phyloP scores from a whole-genome alignment of 2,888 invertebrate genomes.

The Mythimna vitellina region DNA sequence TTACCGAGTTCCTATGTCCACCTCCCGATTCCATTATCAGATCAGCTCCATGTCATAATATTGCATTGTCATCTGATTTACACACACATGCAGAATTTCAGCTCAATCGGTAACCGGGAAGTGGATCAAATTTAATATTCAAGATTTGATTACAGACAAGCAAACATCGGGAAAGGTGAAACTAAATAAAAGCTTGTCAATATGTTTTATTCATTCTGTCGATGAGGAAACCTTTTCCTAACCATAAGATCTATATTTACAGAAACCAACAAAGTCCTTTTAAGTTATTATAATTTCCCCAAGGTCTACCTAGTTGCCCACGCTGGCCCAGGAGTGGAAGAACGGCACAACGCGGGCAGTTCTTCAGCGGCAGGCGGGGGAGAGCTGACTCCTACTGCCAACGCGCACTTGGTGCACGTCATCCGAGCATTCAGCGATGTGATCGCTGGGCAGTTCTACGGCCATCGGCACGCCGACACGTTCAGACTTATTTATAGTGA shows the following conservation, averaged over 20 bases:
- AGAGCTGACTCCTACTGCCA: slow-evolving; percentile 93
- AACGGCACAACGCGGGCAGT: slow-evolving; percentile 94
- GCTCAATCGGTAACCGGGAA: too few relatives aligned
- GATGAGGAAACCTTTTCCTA: too few relatives aligned
- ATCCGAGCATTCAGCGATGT: slow-evolving; percentile 95
- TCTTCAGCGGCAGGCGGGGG: slow-evolving; percentile 89
- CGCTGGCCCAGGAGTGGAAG: slow-evolving; percentile 97
- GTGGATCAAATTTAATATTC: too few relatives aligned
- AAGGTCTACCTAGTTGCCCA: slow-evolving; percentile 98
- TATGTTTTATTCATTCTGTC: too few relatives aligned
- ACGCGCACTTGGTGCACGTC: slow-evolving; percentile 93
- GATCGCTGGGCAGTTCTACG: slow-evolving; percentile 98
- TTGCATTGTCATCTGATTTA: too few relatives aligned
- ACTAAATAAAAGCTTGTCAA: too few relatives aligned
- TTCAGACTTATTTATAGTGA: slow-evolving; percentile 96
- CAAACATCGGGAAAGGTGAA: too few relatives aligned
- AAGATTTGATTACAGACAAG: too few relatives aligned
- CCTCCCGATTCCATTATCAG: not conserved
- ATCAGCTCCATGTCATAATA: too few relatives aligned
- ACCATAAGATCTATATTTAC: not conserved
- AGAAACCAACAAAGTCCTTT: not conserved
- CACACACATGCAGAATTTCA: too few relatives aligned
- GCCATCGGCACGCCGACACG: slow-evolving; percentile 97
- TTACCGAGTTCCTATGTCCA: not conserved
- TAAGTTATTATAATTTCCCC: accelerated